These are phyloP conservation scores for Microchrysa polita DNA, from an alignment of 2,888 invertebrate genomes.

Conservation along the genomic window DNA sequence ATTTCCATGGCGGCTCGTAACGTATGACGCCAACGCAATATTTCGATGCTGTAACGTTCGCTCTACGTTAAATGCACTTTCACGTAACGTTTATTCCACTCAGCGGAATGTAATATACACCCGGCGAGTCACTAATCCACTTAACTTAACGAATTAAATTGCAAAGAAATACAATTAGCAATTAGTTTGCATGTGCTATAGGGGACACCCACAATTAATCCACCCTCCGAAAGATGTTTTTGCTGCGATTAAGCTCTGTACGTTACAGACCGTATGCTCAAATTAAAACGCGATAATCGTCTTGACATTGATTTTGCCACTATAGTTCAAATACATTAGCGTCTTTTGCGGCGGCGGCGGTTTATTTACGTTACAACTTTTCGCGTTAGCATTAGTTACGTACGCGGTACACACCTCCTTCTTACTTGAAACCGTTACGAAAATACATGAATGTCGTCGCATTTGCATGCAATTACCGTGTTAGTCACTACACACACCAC, in stretches of 20 bases:
- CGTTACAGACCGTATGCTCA: no score
- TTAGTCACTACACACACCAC: slow-evolving; percentile 35
- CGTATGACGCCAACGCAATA: neutral
- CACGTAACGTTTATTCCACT: neutral
- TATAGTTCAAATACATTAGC: neutral
- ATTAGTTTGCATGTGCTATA: neutral
- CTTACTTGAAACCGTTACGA: slow-evolving; percentile 30
- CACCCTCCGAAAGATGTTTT: no score
- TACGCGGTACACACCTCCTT: slow-evolving; percentile 16
- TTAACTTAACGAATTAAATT: neutral
- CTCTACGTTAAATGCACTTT: neutral
- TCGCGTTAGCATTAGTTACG: neutral
- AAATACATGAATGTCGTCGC: slow-evolving; percentile 32
- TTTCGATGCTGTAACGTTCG: slow-evolving; percentile 1
- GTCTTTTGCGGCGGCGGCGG: neutral
- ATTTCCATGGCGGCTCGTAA: slow-evolving; percentile 11
- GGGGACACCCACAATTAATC: neutral
- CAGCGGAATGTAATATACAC: neutral
- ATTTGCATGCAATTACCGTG: slow-evolving; percentile 14
- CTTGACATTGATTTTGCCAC: slow-evolving; percentile 36
- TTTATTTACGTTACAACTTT: slow-evolving; percentile 4
- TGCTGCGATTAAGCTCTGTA: no score
- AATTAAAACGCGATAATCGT: slow-evolving; percentile 13
- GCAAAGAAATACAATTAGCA: slow-evolving; percentile 1
- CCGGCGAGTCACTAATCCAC: slow-evolving; percentile 4